Conservation (phyloP, 2,797 vertebrate genomes). For the Numenius phaeopus region DNA sequence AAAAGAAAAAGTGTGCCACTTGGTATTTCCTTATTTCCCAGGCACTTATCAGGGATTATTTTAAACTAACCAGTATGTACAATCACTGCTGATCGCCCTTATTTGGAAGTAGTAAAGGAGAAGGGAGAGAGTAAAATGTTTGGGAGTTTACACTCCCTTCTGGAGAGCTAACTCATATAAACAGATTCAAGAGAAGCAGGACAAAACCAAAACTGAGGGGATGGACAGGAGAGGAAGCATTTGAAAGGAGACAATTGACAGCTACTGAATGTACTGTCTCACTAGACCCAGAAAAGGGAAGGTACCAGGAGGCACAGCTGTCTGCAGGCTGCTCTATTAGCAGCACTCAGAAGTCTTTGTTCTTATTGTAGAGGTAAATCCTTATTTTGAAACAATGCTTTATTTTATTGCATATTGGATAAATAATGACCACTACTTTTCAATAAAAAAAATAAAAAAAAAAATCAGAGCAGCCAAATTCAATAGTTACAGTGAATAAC, state of each 20-base stretch:
- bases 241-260: background rate
- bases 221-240: background rate
- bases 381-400: background rate
- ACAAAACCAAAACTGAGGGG: background rate
- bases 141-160: background rate
- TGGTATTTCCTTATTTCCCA: background rate
- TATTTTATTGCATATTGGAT: background rate
- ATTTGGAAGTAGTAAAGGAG: background rate
- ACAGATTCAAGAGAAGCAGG: background rate
- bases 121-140: background rate
- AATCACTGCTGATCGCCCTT: background rate
- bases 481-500: background rate
- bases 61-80: background rate
- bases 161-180: background rate
- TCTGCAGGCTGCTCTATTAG: background rate
- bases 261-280: background rate
- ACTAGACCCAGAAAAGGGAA: background rate
- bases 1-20: background rate
- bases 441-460: background rate
- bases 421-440: background rate
- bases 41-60: background rate
- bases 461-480: background rate
- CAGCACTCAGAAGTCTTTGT: background rate
- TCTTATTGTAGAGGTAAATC: background rate
- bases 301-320: background rate